phyloP scores from a whole-genome alignment of 53 echinoderm and acorn worm species.

The Echinometra lucunter region DNA sequence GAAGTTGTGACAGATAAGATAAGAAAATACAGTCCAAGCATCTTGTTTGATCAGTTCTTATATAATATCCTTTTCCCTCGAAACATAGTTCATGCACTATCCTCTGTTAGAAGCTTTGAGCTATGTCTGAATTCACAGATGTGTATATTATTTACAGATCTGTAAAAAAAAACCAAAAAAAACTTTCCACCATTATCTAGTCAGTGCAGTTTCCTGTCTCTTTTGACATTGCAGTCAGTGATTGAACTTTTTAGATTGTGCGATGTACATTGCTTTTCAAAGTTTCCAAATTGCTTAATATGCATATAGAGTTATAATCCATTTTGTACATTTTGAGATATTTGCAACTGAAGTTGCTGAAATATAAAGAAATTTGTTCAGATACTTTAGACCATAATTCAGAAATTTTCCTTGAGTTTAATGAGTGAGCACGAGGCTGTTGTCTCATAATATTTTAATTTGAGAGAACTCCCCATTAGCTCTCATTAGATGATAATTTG shows the following conservation, averaged over 20 bases:
- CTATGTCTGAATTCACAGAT: neutral
- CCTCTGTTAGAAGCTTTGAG: neutral
- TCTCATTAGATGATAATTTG: too few relatives aligned
- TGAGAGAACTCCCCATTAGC: too few relatives aligned
- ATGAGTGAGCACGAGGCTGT: too few relatives aligned
- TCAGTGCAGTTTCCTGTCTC: neutral
- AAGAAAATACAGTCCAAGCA: neutral
- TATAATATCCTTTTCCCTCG: neutral
- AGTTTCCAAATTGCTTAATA: too few relatives aligned
- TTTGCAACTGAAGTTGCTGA: too few relatives aligned
- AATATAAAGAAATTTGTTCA: too few relatives aligned
- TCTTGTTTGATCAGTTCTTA: neutral
- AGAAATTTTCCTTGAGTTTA: too few relatives aligned
- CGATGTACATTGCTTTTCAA: neutral
- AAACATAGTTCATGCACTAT: neutral
- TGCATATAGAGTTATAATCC: too few relatives aligned
- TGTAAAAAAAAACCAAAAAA: too few relatives aligned
- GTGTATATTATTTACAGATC: neutral
- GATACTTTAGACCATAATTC: too few relatives aligned
- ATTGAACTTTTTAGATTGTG: neutral
- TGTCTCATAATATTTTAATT: too few relatives aligned
- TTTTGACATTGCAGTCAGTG: neutral
- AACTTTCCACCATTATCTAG: neutral
- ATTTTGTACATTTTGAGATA: too few relatives aligned
- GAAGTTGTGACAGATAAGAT: slow-evolving; percentile 29